Base-by-base conservation (phyloP, 2,797 vertebrate species). In the Danionella dracula region DNA sequence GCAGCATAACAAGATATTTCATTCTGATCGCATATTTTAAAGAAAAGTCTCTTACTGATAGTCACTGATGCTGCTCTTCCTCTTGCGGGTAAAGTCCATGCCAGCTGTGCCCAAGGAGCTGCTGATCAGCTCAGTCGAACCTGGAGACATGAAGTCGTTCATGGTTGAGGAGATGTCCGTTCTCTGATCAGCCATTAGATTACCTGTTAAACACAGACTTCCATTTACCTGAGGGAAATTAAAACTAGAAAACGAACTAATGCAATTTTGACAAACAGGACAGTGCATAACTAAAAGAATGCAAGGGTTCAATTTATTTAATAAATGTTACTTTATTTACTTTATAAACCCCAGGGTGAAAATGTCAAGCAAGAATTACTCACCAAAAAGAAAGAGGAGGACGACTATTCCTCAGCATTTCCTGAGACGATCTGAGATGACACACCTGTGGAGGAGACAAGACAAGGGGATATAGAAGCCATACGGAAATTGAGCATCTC, bases 111-210 rank as follows among this genome's bases (percentile, higher is more conserved):
- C 90, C 76, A 96, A 91, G 67, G 95, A 94, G 84, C 92, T 92
- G 80, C 93, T 93, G 77, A 98, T 94, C 82, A 97, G 90, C 82
- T 95, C 93, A 17, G 93, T 91, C 77, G 93, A 87, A 67, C 93
- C 87, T 0, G 95, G 90, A 68, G 94, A 93, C 92, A 98, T 96
- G 78, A 99, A 97, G 84, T 97, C 95, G 77, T 88, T 96, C 88
- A 99, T 99, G 12, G 96, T 98, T 78, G 96, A 98, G 79, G 95
- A 94, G 85, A 99, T 96, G 86, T 99, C 96, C 96, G 98, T 99
- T 87, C 94, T 95, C 91, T 99, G 96, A 92, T 98, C 95, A 82
- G 95, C 95, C 95, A 98, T 99, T 90, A 94, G 92, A 87, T 88
- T 85, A 87, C 68, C 71, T 73, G 31, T 8, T 7, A 54, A 34